Evolutionary conservation across 2,113 vertebrate species (phyloP).

Genomic region (Psilopsiagon aymara): DNA sequence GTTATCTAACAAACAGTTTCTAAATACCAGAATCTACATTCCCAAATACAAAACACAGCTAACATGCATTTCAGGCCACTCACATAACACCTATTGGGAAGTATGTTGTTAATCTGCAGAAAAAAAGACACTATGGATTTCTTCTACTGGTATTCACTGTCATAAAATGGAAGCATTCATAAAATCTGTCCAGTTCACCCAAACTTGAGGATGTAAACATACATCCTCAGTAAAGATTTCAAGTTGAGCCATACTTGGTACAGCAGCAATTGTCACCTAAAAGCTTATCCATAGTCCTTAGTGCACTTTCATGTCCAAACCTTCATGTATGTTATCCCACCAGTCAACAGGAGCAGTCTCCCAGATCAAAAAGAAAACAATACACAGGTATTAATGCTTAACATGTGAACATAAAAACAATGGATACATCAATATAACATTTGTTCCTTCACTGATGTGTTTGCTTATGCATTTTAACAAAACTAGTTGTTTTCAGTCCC

Average conservation of each 20-base stretch:
- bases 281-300: background rate
- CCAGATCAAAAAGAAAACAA: background rate
- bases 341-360: background rate
- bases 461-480: background rate
- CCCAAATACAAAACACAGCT: background rate
- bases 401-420: background rate
- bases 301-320: background rate
- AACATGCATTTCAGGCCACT: background rate
- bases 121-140: background rate
- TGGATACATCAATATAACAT: background rate
- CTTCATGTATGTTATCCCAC: background rate
- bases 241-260: background rate
- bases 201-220: background rate
- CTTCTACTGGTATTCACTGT: background rate
- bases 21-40: background rate
- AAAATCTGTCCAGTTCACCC: background rate
- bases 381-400: background rate
- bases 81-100: background rate
- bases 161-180: background rate
- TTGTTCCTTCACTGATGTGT: background rate
- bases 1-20: background rate
- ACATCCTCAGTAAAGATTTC: background rate
- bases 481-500: background rate
- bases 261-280: background rate
- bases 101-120: background rate